These are phyloP conservation scores for Thymelicus lineola DNA, from an alignment of 2,888 invertebrate species.

Conservation along the genomic window DNA sequence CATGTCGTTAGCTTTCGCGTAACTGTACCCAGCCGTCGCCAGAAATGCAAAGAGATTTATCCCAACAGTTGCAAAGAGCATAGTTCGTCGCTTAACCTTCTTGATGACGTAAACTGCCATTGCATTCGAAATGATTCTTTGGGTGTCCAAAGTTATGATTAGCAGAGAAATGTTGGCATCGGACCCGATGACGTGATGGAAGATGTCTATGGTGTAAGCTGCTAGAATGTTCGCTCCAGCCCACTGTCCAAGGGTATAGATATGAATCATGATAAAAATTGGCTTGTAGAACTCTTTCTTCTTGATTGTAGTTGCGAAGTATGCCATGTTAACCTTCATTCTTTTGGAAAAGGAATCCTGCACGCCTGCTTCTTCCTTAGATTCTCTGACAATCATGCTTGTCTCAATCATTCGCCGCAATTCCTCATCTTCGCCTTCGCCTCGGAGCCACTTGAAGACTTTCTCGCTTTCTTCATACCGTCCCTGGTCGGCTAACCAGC, in stretches of 20 bases:
- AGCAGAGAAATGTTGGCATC: conserved; percentile 58
- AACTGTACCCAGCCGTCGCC: conserved; percentile 59
- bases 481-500: conserved; percentile 86
- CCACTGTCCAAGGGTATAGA: conserved; percentile 65
- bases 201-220: conserved; percentile 63
- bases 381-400: conserved; percentile 56
- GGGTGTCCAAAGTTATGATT: conserved; percentile 64
- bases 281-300: conserved; percentile 66
- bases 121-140: conserved; percentile 65
- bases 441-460: conserved; percentile 84
- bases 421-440: conserved; percentile 69
- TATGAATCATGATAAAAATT: conserved; percentile 65
- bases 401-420: conserved; percentile 59
- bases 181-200: conserved; percentile 58
- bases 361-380: conserved; percentile 50
- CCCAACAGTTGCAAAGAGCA: conserved; percentile 58
- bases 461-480: conserved; percentile 79
- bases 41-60: conserved; percentile 60
- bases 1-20: conserved; percentile 51
- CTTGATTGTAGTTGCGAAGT: conserved; percentile 54
- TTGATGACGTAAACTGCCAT: conserved; percentile 66
- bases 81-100: conserved; percentile 67
- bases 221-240: conserved; percentile 66
- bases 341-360: conserved; percentile 51
- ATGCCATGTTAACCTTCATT: conserved; percentile 50